Conservation (phyloP, 2,797 vertebrate species). For the Lemur catta region DNA sequence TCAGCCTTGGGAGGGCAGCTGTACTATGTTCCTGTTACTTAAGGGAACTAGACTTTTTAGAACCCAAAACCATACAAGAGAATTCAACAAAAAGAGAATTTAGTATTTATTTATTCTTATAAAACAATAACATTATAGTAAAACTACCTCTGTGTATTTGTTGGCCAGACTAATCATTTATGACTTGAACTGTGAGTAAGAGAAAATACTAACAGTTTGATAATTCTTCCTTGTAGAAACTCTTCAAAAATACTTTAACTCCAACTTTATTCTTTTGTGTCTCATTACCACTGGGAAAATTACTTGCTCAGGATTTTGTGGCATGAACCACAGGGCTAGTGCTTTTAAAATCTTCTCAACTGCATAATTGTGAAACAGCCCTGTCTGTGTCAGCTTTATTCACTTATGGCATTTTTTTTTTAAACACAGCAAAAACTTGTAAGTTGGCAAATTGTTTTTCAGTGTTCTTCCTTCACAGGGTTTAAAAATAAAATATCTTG, state of each 20-base stretch:
- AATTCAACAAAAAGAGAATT: not conserved
- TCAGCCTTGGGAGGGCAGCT: not conserved
- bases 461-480: not conserved
- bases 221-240: not conserved
- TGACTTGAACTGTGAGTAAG: not conserved
- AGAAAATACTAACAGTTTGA: not conserved
- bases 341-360: not conserved
- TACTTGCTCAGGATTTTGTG: not conserved
- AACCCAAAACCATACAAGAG: not conserved
- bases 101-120: not conserved
- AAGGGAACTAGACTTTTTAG: not conserved
- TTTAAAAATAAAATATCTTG: not conserved
- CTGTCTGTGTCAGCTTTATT: constrained; percentile 5
- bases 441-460: not conserved
- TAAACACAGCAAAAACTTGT: not conserved
- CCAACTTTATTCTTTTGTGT: not conserved
- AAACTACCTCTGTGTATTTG: not conserved
- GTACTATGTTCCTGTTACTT: not conserved
- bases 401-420: not conserved
- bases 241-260: not conserved
- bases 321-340: not conserved
- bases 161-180: not conserved
- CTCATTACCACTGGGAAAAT: not conserved
- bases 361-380: not conserved
- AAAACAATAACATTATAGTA: not conserved